Evolutionary conservation across 2,888 invertebrate genomes (phyloP), one percentile per base, ranked within the genome.

Genomic region (Blastobasis lacticolella): DNA sequence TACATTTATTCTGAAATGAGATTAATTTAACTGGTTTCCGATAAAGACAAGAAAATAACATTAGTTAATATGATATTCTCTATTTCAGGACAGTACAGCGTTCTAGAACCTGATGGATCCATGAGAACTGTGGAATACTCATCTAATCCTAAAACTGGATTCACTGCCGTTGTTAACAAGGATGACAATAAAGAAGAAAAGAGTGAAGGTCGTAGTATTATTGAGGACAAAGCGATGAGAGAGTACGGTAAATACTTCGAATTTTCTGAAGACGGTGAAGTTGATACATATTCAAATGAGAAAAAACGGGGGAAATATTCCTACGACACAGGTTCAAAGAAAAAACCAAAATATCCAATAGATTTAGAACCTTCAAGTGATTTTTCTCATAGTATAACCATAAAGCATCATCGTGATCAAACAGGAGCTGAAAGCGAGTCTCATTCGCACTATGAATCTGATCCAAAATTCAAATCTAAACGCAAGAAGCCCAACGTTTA

Each of bases 21-120:
- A 23, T 23, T 23, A 1, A 2, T 23, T 23, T 23, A 23, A 23
- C 23, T 23, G 23, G 23, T 23, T 23, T 23, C 23, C 1, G 23
- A 23, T 23, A 23, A 23, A 23, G 23, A 23, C 23, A 23, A 23
- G 23, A 23, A 23, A 23, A 23, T 2, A 23, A 23, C 23, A 23
- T 23, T 23, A 23, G 23, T 23, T 23, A 23, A 23, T 23, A 23
- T 23, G 23, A 23, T 23, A 23, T 23, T 23, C 23, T 23, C 23
- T 23, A 23, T 42, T 42, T 8, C 71, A 89, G 89, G 91, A 66
- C 90, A 90, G 69, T 93, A 93, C 69, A 92, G 92, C 62, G 81
- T 93, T 23, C 70, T 93, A 48, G 92, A 93, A 71, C 90, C 92
- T 42, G 93, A 92, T 66, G 93, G 93, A 48, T 88, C 90, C 47